These are phyloP conservation scores for Athene cunicularia DNA, from an alignment of 2,113 vertebrate genomes.

Conservation along the genomic window DNA sequence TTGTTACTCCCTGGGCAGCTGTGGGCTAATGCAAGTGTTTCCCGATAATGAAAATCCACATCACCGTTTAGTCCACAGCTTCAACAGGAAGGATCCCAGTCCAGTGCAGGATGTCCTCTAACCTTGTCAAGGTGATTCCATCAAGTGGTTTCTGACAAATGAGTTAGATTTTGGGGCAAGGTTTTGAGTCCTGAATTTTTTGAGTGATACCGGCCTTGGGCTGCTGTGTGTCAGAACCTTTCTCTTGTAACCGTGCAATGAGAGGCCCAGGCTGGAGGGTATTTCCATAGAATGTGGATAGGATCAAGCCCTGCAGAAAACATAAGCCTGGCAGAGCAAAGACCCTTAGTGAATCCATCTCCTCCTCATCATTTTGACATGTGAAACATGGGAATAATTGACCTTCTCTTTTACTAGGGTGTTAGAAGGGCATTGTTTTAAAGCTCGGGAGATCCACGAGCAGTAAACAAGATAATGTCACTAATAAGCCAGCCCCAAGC, in stretches of 20 bases:
- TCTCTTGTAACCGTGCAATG: neutral
- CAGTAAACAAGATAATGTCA: slow-evolving; percentile 40
- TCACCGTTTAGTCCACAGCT: neutral
- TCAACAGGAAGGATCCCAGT: neutral
- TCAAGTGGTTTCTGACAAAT: neutral
- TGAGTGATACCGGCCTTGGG: neutral
- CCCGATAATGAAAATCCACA: neutral
- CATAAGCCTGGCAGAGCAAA: neutral
- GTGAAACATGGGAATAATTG: neutral
- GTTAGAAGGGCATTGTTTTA: neutral
- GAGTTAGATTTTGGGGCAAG: neutral
- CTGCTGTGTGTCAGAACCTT: neutral
- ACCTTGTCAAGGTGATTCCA: neutral
- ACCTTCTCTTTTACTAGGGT: neutral
- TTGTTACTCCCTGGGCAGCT: neutral
- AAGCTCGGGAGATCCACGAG: neutral
- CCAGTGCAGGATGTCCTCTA: neutral
- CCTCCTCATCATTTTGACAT: neutral
- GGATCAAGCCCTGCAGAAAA: neutral
- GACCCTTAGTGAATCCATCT: neutral
- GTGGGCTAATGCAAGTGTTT: neutral
- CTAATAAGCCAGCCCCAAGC: neutral
- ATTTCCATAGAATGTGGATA: neutral
- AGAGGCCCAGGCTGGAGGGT: neutral
- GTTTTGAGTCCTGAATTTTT: neutral